Evolutionary conservation across 2,113 vertebrate species (phyloP).

Genomic region (Gopherus flavomarginatus): DNA sequence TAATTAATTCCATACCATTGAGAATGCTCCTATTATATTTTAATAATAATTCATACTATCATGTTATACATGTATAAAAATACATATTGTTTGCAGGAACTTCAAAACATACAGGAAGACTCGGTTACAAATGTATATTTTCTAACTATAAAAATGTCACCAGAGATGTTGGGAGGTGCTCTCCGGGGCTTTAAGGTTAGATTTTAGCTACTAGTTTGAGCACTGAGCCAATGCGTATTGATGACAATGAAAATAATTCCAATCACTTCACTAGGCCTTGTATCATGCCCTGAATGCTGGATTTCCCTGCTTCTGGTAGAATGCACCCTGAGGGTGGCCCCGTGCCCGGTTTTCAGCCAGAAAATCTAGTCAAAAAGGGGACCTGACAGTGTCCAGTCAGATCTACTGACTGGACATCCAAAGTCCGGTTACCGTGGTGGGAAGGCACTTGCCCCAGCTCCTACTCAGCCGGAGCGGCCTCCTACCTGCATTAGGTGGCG

Average conservation of each 20-base stretch:
- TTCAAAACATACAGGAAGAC: slow-evolving; percentile 16
- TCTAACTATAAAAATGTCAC: slow-evolving; percentile 9
- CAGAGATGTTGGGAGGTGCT: background rate
- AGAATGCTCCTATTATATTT: background rate
- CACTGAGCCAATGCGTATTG: slow-evolving; percentile 39
- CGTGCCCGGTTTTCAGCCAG: too few species aligned
- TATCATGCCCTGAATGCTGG: slow-evolving; percentile 21
- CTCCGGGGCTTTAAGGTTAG: slow-evolving; percentile 66
- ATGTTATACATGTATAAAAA: slow-evolving; percentile 8
- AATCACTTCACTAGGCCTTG: slow-evolving; percentile 15
- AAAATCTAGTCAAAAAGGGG: too few species aligned
- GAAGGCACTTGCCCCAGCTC: too few species aligned
- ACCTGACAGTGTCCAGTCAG: too few species aligned
- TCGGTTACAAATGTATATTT: slow-evolving; percentile 22
- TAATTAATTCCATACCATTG: background rate
- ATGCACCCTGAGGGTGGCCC: background rate
- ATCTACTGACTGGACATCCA: too few species aligned
- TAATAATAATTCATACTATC: slow-evolving; percentile 20
- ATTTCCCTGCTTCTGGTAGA: background rate
- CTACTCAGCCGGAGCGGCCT: too few species aligned
- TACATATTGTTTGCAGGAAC: slow-evolving; percentile 42
- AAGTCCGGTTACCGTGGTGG: too few species aligned
- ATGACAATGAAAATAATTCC: slow-evolving; percentile 40
- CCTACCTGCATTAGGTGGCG: too few species aligned
- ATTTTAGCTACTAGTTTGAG: slow-evolving; percentile 62